Evolutionary conservation across 2,888 invertebrate species (phyloP).

Genomic region (Drosophila prostipennis): DNA sequence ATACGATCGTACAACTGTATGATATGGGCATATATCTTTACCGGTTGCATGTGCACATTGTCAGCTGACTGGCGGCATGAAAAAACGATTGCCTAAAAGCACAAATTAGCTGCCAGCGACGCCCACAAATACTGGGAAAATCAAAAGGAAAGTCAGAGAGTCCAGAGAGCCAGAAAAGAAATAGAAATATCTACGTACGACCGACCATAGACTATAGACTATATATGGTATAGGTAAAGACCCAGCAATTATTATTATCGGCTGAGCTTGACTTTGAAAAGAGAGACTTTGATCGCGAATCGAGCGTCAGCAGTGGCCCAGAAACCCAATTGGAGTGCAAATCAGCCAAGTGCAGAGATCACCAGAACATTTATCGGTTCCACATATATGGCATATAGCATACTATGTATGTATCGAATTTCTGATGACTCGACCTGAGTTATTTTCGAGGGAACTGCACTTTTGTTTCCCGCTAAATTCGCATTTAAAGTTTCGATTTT

Average conservation of each 20-base stretch:
- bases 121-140: constrained; percentile 16
- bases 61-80: constrained; percentile 10
- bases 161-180: background rate
- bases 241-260: constrained; percentile 6
- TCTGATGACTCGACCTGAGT: constrained; percentile 18
- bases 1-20: background rate
- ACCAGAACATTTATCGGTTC: constrained; percentile 8
- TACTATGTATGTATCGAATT: constrained; percentile 10
- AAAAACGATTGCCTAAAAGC: constrained; percentile 8
- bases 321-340: constrained; percentile 43
- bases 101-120: constrained; percentile 10
- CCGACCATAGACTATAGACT: background rate
- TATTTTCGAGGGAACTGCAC: constrained; percentile 11
- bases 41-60: constrained; percentile 19
- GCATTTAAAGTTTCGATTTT: constrained; percentile 11
- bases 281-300: constrained; percentile 14
- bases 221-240: background rate
- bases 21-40: constrained; percentile 6
- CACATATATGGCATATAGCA: background rate
- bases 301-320: constrained; percentile 45
- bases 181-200: background rate
- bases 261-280: constrained; percentile 36
- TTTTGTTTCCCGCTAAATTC: constrained; percentile 11
- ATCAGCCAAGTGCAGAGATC: constrained; percentile 35
- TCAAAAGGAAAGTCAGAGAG: background rate